phyloP scores from a whole-genome alignment of 2,888 invertebrate species.

The Endotricha flammealis region DNA sequence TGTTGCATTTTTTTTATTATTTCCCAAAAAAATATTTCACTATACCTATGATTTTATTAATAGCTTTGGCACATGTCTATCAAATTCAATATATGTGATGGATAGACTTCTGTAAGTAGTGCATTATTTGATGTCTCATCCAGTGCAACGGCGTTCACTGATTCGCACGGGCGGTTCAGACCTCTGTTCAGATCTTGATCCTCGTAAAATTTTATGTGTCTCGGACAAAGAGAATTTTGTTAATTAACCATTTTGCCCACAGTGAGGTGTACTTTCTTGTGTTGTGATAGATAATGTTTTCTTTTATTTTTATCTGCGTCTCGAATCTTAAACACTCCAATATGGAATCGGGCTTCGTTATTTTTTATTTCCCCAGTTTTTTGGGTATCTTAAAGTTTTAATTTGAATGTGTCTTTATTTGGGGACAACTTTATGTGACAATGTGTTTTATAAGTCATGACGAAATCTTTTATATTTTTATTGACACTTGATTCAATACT shows the following conservation, averaged over 20 bases:
- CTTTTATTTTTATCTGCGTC: slow-evolving; percentile 45
- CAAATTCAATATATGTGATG: no score
- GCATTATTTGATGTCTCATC: slow-evolving; percentile 20
- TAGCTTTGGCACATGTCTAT: no score
- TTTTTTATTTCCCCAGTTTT: slow-evolving; percentile 7
- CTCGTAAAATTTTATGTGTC: slow-evolving; percentile 76
- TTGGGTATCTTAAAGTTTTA: slow-evolving; percentile 1
- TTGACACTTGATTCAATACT: no score
- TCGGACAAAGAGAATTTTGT: slow-evolving; percentile 75
- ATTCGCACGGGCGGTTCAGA: slow-evolving; percentile 40
- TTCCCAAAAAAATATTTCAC: no score
- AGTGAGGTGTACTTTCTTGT: slow-evolving; percentile 43
- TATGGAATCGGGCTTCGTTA: slow-evolving; percentile 5
- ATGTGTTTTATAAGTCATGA: no score
- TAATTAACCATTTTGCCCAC: slow-evolving; percentile 65
- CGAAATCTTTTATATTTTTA: no score
- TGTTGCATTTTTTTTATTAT: no score
- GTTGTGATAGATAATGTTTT: slow-evolving; percentile 64
- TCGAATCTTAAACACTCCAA: slow-evolving; percentile 48
- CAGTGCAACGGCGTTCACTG: slow-evolving; percentile 23
- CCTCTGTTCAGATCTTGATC: slow-evolving; percentile 64
- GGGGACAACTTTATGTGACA: no score
- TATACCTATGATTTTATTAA: no score
- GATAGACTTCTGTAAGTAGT: no score
- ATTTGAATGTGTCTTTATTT: no score